phyloP scores from a whole-genome alignment of 2,888 invertebrate species.

The Arge pagana region DNA sequence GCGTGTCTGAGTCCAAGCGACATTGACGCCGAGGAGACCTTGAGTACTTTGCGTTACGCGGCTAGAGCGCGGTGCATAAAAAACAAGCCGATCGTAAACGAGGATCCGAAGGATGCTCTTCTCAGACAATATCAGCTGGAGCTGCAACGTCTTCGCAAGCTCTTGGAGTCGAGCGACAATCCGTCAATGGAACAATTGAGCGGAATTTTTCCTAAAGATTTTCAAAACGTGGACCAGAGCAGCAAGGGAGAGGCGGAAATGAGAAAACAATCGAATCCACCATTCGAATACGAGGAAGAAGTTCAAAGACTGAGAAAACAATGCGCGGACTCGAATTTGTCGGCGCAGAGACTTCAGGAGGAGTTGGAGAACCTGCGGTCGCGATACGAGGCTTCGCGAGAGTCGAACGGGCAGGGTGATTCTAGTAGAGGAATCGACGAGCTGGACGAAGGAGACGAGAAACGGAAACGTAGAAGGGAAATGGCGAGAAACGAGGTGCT shows the following conservation, averaged over 20 bases:
- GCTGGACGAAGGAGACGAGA: constrained; percentile 44
- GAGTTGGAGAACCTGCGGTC: constrained; percentile 32
- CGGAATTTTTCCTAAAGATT: constrained; percentile 7
- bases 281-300: constrained; percentile 32
- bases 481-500: constrained; percentile 52
- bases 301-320: constrained; percentile 43
- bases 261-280: background rate
- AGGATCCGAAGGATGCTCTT: constrained; percentile 89
- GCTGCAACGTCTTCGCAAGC: constrained; percentile 70
- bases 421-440: too few relatives aligned
- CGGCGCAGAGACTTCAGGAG: constrained; percentile 46
- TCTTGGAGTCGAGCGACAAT: constrained; percentile 58
- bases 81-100: constrained; percentile 83
- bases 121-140: constrained; percentile 84
- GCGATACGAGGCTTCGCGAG: constrained; percentile 9
- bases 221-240: constrained; percentile 17
- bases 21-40: constrained; percentile 81
- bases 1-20: constrained; percentile 84
- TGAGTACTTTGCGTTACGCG: constrained; percentile 82
- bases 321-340: constrained; percentile 47
- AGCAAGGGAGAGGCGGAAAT: constrained; percentile 27
- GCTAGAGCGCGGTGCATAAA: constrained; percentile 86
- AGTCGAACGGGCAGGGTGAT: background rate
- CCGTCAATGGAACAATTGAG: constrained; percentile 19
- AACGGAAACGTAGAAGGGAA: constrained; percentile 46